Conservation (phyloP, 2,113 vertebrate genomes). For the Perca fluviatilis region DNA sequence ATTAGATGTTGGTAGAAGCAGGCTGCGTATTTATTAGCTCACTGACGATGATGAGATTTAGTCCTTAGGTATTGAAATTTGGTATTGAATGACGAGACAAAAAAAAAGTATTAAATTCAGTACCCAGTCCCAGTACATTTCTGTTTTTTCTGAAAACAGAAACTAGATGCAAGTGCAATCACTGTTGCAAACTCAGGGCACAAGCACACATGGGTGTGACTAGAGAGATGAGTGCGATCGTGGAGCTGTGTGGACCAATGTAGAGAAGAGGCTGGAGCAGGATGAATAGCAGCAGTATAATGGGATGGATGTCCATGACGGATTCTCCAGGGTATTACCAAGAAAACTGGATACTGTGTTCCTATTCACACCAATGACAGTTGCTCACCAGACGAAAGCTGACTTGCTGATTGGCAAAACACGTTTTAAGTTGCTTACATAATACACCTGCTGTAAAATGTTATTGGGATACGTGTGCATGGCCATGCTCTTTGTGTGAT, state of each 20-base stretch:
- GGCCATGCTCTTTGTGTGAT: not conserved
- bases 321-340: not conserved
- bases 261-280: conserved; percentile 10
- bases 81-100: too few species aligned
- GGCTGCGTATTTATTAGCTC: too few species aligned
- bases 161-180: not conserved
- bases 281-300: conserved; percentile 28
- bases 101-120: too few species aligned
- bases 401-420: conserved; percentile 1
- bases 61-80: too few species aligned
- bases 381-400: not conserved
- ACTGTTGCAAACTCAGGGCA: not conserved
- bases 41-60: too few species aligned
- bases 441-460: not conserved
- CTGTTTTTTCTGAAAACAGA: not conserved
- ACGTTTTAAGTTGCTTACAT: not conserved
- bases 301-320: conserved; percentile 14
- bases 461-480: not conserved
- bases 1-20: too few species aligned
- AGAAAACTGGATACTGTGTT: not conserved
- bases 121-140: too few species aligned
- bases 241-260: not conserved
- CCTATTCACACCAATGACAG: not conserved
- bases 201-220: too few species aligned
- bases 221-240: not conserved